Conservation (phyloP, 2,888 invertebrate genomes). For the Orthosia gothica region DNA sequence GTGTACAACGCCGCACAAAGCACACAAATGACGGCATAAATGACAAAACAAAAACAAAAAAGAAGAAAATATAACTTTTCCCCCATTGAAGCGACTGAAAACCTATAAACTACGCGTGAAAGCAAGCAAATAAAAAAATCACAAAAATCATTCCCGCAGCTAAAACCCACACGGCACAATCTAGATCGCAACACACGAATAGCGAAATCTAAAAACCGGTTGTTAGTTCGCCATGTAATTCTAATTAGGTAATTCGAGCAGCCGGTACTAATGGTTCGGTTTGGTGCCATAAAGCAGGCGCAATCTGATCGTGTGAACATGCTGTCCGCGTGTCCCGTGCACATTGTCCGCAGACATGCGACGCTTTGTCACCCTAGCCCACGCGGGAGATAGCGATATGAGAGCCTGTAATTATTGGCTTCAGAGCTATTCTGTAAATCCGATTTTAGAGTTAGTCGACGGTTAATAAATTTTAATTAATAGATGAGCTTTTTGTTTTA, state of each 20-base stretch:
- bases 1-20: slow-evolving; percentile 15
- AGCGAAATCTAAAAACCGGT: slow-evolving; percentile 79
- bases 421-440: slow-evolving; percentile 64
- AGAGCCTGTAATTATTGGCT: slow-evolving; percentile 68
- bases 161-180: slow-evolving; percentile 65
- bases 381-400: slow-evolving; percentile 72
- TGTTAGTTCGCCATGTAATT: slow-evolving; percentile 82
- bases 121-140: slow-evolving; percentile 56
- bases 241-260: slow-evolving; percentile 90
- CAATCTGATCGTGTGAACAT: slow-evolving; percentile 91
- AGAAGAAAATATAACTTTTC: slow-evolving; percentile 33
- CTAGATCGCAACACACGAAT: slow-evolving; percentile 75
- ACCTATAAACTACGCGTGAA: slow-evolving; percentile 39
- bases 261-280: slow-evolving; percentile 85
- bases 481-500: slow-evolving; percentile 7
- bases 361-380: slow-evolving; percentile 89
- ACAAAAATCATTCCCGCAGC: slow-evolving; percentile 59
- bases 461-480: slow-evolving; percentile 47
- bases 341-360: slow-evolving; percentile 88
- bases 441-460: slow-evolving; percentile 41
- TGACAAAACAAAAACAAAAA: slow-evolving; percentile 26
- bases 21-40: slow-evolving; percentile 23
- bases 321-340: slow-evolving; percentile 82
- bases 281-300: slow-evolving; percentile 85
- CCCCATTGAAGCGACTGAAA: slow-evolving; percentile 40